phyloP scores from a whole-genome alignment of 2,888 invertebrate genomes.

The Troides oblongomaculatus region DNA sequence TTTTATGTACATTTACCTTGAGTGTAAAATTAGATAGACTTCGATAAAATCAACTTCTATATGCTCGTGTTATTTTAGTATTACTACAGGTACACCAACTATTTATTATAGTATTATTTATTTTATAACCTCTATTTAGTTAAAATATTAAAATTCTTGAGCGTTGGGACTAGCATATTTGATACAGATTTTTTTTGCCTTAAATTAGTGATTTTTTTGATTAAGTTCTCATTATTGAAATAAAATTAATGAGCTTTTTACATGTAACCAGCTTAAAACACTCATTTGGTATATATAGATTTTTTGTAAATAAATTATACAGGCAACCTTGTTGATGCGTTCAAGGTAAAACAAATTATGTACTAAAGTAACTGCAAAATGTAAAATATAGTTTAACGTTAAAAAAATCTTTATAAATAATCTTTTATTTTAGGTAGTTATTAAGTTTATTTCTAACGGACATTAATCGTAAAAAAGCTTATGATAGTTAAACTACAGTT shows the following conservation, averaged over 20 bases:
- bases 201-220: no score
- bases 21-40: constrained; percentile 62
- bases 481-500: constrained; percentile 9
- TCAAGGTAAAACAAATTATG: not conserved
- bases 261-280: not conserved
- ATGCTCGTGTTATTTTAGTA: constrained; percentile 40
- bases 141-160: not conserved
- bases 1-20: constrained; percentile 65
- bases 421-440: constrained; percentile 32
- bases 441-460: constrained; percentile 33
- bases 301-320: not conserved
- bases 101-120: not conserved
- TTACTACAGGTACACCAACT: constrained; percentile 15
- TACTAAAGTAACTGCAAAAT: not conserved
- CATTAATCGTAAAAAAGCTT: constrained; percentile 25
- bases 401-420: not conserved
- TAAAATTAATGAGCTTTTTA: not conserved
- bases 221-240: not conserved
- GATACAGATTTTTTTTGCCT: no score
- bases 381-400: not conserved
- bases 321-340: not conserved
- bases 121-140: not conserved
- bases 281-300: not conserved
- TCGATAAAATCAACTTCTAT: constrained; percentile 51
- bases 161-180: no score